Base-by-base conservation (phyloP, 2,888 invertebrate genomes). In the Drosophila atripex region DNA sequence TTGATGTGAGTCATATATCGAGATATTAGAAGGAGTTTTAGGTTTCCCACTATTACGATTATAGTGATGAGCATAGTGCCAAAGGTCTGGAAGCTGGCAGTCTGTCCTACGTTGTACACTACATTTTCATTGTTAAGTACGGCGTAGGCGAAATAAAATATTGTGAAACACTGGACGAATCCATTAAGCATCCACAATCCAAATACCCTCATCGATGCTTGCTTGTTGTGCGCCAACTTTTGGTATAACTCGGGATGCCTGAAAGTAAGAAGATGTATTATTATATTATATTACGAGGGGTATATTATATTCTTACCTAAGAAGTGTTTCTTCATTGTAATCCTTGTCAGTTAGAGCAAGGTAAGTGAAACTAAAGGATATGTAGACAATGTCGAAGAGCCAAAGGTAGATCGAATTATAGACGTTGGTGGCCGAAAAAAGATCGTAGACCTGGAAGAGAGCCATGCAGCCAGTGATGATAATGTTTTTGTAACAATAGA, bases 401-500 rank as follows among this genome's bases (percentile, higher is more conserved):
- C 95, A 95, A 61, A 97, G 92, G 88, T 94, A 95, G 88, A 95
- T 91, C 0, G 94, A 94, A 89, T 95, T 95, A 90, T 94, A 96
- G 52, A 96, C 91, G 1, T 95, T 93, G 91, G 95, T 93, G 4
- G 93, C 93, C 21, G 93, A 93, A 78, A 93, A 93, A 68, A 90
- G 91, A 16, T 91, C 90, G 71, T 92, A 90, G 18, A 92, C 78
- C 91, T 93, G 93, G 76, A 93, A 93, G 47, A 93, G 90, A 12
- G 93, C 88, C 93, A 93, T 92, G 14, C 91, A 91, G 28, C 93
- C 92, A 75, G 96, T 95, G 82, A 96, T 95, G 12, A 95, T 93
- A 55, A 96, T 91, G 91, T 97, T 97, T 92, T 97, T 97, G 89
- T 96, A 97, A 90, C 96, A 96, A 89, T 96, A 96, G 88, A 96